Percentiles rank a stretch among this genome's conserved stretches.
Conservation (phyloP, 2,888 invertebrate species). For the Cryptocheilus praepositus region DNA sequence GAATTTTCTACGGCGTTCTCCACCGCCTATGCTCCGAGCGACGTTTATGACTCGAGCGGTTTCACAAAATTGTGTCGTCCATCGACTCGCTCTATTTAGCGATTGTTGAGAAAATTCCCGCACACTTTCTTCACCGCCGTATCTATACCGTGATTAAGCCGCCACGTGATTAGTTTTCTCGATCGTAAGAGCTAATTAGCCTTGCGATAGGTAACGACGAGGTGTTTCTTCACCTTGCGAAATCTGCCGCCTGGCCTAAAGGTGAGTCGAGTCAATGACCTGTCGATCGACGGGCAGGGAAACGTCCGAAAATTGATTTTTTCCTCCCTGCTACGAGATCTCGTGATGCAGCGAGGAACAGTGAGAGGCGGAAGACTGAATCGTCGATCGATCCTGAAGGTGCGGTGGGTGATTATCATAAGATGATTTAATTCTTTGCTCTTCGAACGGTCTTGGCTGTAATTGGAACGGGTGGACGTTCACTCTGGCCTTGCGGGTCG, state of each 20-base stretch:
- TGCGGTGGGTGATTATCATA: constrained; percentile 13
- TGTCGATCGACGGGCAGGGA: too few species aligned
- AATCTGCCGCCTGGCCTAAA: not conserved
- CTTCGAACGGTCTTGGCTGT: not conserved
- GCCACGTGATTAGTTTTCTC: constrained; percentile 33
- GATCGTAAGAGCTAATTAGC: constrained; percentile 33
- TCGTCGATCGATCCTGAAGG: not conserved
- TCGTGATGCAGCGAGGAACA: too few species aligned
- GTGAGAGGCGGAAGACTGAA: not conserved
- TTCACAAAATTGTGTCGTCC: too few species aligned
- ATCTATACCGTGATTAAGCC: constrained; percentile 36
- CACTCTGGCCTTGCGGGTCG: constrained; percentile 36
- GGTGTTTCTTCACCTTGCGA: not conserved
- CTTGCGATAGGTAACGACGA: constrained; percentile 12
- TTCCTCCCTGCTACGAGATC: too few species aligned
- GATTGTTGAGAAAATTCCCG: constrained; percentile 13
- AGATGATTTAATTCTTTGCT: constrained; percentile 10
- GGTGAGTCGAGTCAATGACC: too few species aligned
- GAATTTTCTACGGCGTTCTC: too few species aligned
- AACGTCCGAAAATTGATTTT: too few species aligned
- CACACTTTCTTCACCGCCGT: constrained; percentile 43
- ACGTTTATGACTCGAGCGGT: too few species aligned
- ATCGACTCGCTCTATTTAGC: not conserved
- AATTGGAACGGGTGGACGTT: not conserved
- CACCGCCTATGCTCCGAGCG: too few species aligned